Evolutionary conservation across 2,888 invertebrate species (phyloP).

Genomic region (Limenitis camilla): DNA sequence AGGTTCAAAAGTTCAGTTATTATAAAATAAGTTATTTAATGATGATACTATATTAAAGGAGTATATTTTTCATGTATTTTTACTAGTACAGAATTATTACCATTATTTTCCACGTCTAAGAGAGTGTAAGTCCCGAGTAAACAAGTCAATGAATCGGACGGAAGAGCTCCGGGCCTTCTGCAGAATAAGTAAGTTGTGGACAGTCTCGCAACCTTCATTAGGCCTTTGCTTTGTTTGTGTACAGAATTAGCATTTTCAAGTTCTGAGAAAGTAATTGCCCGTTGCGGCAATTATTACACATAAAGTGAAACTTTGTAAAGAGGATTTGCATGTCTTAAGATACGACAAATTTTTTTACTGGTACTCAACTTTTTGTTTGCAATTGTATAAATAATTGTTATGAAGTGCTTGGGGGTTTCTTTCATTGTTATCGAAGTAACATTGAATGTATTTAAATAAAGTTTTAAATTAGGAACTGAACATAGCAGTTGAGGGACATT

Average conservation of each 20-base stretch:
- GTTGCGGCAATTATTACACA: slow-evolving; percentile 52
- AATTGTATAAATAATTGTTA: slow-evolving; percentile 3
- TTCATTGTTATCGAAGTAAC: neutral
- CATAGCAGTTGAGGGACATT: no score
- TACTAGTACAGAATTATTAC: slow-evolving; percentile 18
- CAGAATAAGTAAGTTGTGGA: slow-evolving; percentile 66
- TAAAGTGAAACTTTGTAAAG: slow-evolving; percentile 41
- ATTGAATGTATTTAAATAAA: no score
- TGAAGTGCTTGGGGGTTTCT: neutral
- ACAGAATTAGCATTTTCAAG: slow-evolving; percentile 68
- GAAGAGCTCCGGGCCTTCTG: slow-evolving; percentile 55
- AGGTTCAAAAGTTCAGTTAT: no score
- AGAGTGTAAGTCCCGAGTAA: slow-evolving; percentile 61
- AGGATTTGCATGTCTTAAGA: slow-evolving; percentile 37
- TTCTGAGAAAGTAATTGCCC: slow-evolving; percentile 46
- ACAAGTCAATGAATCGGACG: slow-evolving; percentile 69
- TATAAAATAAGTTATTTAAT: neutral
- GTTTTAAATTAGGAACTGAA: no score
- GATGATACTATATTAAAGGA: slow-evolving; percentile 14
- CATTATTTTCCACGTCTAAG: slow-evolving; percentile 37
- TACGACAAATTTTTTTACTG: slow-evolving; percentile 26
- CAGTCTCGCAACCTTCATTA: slow-evolving; percentile 65
- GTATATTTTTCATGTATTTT: slow-evolving; percentile 13
- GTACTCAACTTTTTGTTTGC: slow-evolving; percentile 9
- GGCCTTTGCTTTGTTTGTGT: slow-evolving; percentile 67